Conservation (phyloP, 2,113 vertebrate genomes). For the Eira barbara region DNA sequence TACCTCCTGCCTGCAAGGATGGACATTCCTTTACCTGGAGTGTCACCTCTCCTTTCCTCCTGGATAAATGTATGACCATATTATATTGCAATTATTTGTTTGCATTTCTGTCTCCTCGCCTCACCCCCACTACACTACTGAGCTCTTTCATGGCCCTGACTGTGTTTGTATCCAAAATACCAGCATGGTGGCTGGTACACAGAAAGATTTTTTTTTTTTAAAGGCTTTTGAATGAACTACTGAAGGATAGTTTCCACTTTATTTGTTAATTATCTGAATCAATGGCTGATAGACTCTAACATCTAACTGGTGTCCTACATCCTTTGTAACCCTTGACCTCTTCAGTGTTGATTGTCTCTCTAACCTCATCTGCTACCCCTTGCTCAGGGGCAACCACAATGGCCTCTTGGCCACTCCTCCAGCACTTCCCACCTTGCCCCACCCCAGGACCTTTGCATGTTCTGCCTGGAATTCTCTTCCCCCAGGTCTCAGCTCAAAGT, state of each 20-base stretch:
- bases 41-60: not conserved
- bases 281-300: not conserved
- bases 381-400: not conserved
- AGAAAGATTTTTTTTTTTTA: not conserved
- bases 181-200: not conserved
- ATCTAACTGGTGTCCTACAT: not conserved
- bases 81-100: not conserved
- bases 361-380: not conserved
- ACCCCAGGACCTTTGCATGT: not conserved
- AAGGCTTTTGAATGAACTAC: not conserved
- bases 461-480: not conserved
- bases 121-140: not conserved
- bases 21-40: not conserved
- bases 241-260: not conserved
- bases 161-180: not conserved
- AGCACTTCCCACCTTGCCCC: not conserved
- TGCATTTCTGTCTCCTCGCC: not conserved
- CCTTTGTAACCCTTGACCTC: not conserved
- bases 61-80: not conserved
- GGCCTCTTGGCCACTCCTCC: not conserved
- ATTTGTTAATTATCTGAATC: not conserved
- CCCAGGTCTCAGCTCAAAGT: not conserved
- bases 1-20: not conserved
- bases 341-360: not conserved
- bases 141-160: not conserved